Conservation (phyloP, 2,113 vertebrate species). For the Pongo abelii region DNA sequence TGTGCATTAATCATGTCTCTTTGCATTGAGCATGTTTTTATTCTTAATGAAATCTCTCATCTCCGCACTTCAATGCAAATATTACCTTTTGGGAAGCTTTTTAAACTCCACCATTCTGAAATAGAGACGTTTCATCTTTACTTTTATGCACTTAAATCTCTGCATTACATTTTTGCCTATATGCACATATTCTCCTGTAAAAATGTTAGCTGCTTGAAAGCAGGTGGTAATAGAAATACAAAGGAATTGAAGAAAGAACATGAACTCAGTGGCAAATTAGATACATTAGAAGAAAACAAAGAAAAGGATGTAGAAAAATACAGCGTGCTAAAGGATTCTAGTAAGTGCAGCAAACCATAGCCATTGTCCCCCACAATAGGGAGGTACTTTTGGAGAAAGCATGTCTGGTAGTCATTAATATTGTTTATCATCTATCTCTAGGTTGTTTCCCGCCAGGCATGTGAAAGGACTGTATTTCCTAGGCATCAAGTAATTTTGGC, state of each 20-base stretch:
- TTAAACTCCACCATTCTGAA: not conserved
- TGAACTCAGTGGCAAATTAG: not conserved
- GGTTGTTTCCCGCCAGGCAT: not conserved
- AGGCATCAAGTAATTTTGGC: not conserved
- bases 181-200: not conserved
- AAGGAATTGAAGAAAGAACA: not conserved
- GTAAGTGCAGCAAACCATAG: not conserved
- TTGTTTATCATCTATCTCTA: not conserved
- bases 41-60: not conserved
- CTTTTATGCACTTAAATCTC: not conserved
- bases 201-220: not conserved
- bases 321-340: rapidly evolving
- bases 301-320: not conserved
- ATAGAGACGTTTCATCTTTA: not conserved
- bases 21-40: not conserved
- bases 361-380: not conserved
- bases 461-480: not conserved
- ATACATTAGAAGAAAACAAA: not conserved
- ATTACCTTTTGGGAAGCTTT: not conserved
- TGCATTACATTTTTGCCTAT: not conserved
- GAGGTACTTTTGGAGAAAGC: not conserved
- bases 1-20: not conserved
- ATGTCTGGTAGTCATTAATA: not conserved
- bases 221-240: not conserved
- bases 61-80: not conserved